Conservation (phyloP, 2,113 vertebrate species). For the Dryoscopus gambensis region DNA sequence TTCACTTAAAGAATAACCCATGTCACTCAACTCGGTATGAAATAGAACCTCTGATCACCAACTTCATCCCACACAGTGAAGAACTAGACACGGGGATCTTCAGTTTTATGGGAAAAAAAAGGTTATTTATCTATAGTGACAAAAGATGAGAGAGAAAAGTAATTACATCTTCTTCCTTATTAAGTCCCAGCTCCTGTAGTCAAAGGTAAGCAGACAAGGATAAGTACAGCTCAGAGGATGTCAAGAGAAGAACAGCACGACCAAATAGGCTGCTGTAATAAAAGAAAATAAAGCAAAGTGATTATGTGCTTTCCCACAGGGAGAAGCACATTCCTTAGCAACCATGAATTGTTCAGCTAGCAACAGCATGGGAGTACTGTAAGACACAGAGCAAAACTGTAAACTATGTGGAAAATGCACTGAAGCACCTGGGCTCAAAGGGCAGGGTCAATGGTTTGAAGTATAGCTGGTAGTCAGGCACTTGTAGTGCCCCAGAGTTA, state of each 20-base stretch:
- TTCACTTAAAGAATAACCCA: neutral
- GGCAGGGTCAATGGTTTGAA: neutral
- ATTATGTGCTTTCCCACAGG: neutral
- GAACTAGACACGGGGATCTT: neutral
- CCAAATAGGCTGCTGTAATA: neutral
- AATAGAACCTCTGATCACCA: neutral
- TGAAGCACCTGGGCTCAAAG: neutral
- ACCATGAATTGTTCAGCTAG: neutral
- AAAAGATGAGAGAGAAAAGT: neutral
- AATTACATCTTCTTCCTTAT: neutral
- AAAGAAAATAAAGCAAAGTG: slow-evolving; percentile 7
- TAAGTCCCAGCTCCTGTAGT: neutral
- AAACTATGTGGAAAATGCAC: neutral
- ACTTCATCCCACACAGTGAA: neutral
- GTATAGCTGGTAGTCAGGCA: neutral
- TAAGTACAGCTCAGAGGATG: neutral
- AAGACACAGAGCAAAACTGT: neutral
- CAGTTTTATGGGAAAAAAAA: neutral
- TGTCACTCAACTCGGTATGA: neutral
- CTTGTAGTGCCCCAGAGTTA: neutral
- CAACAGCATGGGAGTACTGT: neutral
- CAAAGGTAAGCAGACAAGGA: neutral
- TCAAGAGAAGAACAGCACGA: neutral
- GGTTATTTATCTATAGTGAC: neutral
- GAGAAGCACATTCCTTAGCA: neutral